phyloP scores from a whole-genome alignment of 37 sponge, comb jelly and placozoan species.

The Spongilla lacustris region DNA sequence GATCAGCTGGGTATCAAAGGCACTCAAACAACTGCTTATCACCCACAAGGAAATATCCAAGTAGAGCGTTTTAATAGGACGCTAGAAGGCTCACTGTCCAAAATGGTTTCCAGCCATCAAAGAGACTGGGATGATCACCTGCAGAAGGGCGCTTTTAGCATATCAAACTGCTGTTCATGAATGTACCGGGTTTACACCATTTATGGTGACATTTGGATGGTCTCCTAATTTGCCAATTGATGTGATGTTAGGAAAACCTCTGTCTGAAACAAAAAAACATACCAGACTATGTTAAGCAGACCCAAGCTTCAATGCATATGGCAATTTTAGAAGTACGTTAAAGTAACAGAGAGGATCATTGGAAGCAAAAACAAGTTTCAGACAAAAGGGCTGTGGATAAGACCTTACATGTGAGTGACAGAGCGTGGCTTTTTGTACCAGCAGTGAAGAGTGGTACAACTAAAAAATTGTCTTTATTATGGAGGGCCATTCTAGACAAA shows the following conservation, averaged over 20 bases:
- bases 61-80: conserved; percentile 42
- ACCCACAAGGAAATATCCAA: conserved; percentile 48
- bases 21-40: conserved; percentile 37
- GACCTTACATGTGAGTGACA: conserved; percentile 3
- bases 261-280: background rate
- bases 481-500: conserved; percentile 30
- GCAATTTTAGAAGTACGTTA: background rate
- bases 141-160: background rate
- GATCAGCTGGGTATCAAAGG: conserved; percentile 5
- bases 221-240: conserved; percentile 29
- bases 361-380: background rate
- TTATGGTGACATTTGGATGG: conserved; percentile 17
- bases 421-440: conserved; percentile 27
- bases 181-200: conserved; percentile 18
- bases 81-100: conserved; percentile 29
- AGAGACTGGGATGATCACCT: conserved; percentile 46
- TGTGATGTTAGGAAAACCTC: conserved; percentile 5
- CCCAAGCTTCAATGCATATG: background rate
- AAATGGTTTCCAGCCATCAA: conserved; percentile 30
- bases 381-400: background rate
- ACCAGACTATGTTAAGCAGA: conserved; percentile 20
- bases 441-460: conserved; percentile 30
- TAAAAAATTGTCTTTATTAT: conserved; percentile 12
- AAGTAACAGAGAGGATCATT: background rate
- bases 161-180: conserved; percentile 46